Evolutionary conservation across 37 sponge, comb jelly and placozoan genomes (phyloP), one percentile per base, ranked within the genome.

Genomic region (Ianthella basta): DNA sequence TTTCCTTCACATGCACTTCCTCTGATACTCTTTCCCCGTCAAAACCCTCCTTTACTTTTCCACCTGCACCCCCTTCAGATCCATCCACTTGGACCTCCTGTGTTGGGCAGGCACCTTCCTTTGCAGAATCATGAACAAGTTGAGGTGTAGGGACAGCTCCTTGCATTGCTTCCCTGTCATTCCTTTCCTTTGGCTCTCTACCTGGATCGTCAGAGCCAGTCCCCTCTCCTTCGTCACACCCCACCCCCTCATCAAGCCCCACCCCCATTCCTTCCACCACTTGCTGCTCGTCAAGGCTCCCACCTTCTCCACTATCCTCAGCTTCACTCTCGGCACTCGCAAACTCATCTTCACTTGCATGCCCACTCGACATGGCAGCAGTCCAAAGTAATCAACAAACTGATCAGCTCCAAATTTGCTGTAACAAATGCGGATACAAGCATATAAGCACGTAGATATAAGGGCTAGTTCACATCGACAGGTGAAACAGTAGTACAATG

Each of bases 271-370:
- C 29, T 33, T 87, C 85, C 18, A 23, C 56, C 24, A 21, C 80
- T 72, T 53, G 18, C 44, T 36, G 41, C 56, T 53, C 80, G 21
- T 53, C 80, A 10, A 23, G 19, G 53, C 39, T 53, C 56, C 24
- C 56, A 41, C 33, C 80, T 53, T 53, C 56, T 8, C 39, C 80
- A 4, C 61, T 30, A 20, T 32, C 59, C 5, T 80, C 81, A 10
- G 60, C 32, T 2, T 83, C 84, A 35, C 65, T 66, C 37, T 63
- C 66, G 2, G 84, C 84, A 27, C 84, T 83, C 1, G 44, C 84
- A 41, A 83, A 83, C 15, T 83, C 84, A 23, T 83, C 84, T 70
- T 83, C 84, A 37, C 84, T 83, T 33, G 27, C 78, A 35, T 32
- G 35, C 36, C 33, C 33, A 32, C 67, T 65, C 8, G 32, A 33